Evolutionary conservation across 2,888 invertebrate species (phyloP).

Genomic region (Idaea straminata): DNA sequence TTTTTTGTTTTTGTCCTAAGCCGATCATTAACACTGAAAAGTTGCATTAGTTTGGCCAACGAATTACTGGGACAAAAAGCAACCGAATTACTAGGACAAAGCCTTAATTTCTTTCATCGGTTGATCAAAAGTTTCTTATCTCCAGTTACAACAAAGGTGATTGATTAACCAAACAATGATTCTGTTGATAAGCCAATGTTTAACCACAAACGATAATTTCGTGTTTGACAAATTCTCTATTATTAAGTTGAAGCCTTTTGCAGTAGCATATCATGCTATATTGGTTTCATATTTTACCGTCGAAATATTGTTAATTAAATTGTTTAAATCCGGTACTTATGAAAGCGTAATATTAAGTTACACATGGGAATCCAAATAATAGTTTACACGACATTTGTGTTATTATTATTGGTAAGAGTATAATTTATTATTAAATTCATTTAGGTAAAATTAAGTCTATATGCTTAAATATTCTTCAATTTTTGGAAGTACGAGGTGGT

Average conservation of each 20-base stretch:
- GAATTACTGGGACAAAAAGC: too few species aligned
- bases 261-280: not conserved
- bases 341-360: slow-evolving; percentile 12
- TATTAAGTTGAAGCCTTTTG: not conserved
- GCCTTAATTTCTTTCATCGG: not conserved
- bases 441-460: too few species aligned
- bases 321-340: not conserved
- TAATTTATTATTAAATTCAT: too few species aligned
- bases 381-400: too few species aligned
- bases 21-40: too few species aligned
- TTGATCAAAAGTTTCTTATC: not conserved
- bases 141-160: not conserved
- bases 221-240: not conserved
- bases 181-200: not conserved
- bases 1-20: too few species aligned
- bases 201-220: slow-evolving; percentile 1
- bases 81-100: too few species aligned
- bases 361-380: not conserved
- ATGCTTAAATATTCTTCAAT: too few species aligned
- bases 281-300: not conserved
- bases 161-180: slow-evolving; percentile 4
- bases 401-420: too few species aligned
- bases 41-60: too few species aligned
- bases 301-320: not conserved
- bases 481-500: too few species aligned